Evolutionary conservation across 2,888 invertebrate species (phyloP).

Genomic region (Chymomyza procnemis): DNA sequence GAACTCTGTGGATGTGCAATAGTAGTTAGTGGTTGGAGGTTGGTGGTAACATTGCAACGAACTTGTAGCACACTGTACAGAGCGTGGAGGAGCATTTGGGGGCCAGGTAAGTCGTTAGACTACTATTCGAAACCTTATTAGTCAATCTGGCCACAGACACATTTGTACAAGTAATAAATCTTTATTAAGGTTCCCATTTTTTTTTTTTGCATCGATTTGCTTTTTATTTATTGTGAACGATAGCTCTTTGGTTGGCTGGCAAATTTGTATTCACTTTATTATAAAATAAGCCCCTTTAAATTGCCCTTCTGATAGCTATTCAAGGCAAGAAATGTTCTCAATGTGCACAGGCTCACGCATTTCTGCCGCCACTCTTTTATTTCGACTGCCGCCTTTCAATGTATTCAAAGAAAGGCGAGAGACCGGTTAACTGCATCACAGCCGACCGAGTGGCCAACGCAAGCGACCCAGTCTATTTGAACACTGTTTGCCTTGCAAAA

Average conservation of each 20-base stretch:
- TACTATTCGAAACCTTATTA: conserved; percentile 63
- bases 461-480: conserved; percentile 48
- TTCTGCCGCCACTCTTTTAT: conserved; percentile 16
- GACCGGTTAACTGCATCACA: conserved; percentile 34
- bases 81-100: too few relatives aligned
- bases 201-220: background rate
- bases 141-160: conserved; percentile 4
- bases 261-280: conserved; percentile 53
- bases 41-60: background rate
- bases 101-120: conserved; percentile 36
- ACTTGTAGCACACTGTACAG: background rate
- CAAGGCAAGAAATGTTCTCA: conserved; percentile 35
- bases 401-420: conserved; percentile 34
- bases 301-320: conserved; percentile 62
- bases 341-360: conserved; percentile 27
- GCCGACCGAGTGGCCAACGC: background rate
- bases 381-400: conserved; percentile 54
- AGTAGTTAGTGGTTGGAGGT: background rate
- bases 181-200: background rate
- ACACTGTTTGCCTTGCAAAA: conserved; percentile 60
- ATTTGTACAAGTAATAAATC: background rate
- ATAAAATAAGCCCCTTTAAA: conserved; percentile 70
- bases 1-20: background rate
- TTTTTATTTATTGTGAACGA: background rate
- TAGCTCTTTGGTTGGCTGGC: too few relatives aligned